Evolutionary conservation across 2,797 vertebrate genomes (phyloP).

Genomic region (Chelon labrosus): DNA sequence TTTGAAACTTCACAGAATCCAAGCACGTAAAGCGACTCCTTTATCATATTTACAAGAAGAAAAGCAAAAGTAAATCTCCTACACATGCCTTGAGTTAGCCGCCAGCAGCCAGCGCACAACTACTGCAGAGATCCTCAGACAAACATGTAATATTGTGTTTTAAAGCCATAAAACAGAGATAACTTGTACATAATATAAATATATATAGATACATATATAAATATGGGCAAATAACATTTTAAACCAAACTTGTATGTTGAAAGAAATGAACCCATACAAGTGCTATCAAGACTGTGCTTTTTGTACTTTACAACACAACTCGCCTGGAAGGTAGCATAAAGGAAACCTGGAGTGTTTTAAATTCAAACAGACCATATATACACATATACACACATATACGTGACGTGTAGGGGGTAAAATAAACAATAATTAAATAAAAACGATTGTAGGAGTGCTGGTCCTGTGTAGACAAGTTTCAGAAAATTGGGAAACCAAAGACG

Average conservation of each 20-base stretch:
- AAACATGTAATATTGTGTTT: slow-evolving; percentile 18
- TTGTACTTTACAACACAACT: slow-evolving; percentile 17
- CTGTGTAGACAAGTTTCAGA: slow-evolving; percentile 21
- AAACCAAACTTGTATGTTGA: slow-evolving; percentile 20
- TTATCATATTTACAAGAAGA: neutral
- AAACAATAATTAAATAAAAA: slow-evolving; percentile 4
- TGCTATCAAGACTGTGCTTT: slow-evolving; percentile 31
- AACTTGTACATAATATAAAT: slow-evolving; percentile 40
- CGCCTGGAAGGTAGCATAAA: neutral
- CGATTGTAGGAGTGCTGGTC: slow-evolving; percentile 34
- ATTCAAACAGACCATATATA: neutral
- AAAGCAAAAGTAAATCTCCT: neutral
- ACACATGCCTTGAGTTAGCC: slow-evolving; percentile 60
- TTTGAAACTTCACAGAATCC: slow-evolving; percentile 15
- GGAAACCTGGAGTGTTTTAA: slow-evolving; percentile 21
- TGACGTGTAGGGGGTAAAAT: neutral
- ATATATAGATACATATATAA: slow-evolving; percentile 21
- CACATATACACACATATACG: too few relatives aligned
- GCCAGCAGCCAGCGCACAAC: slow-evolving; percentile 68
- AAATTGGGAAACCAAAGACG: slow-evolving; percentile 68
- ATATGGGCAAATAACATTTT: slow-evolving; percentile 25
- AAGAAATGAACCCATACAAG: slow-evolving; percentile 8
- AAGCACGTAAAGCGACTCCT: slow-evolving; percentile 26
- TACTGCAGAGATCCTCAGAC: slow-evolving; percentile 19
- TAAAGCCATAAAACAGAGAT: slow-evolving; percentile 59